Evolutionary conservation across 2,113 vertebrate genomes (phyloP).

Genomic region (Phainopepla nitens): DNA sequence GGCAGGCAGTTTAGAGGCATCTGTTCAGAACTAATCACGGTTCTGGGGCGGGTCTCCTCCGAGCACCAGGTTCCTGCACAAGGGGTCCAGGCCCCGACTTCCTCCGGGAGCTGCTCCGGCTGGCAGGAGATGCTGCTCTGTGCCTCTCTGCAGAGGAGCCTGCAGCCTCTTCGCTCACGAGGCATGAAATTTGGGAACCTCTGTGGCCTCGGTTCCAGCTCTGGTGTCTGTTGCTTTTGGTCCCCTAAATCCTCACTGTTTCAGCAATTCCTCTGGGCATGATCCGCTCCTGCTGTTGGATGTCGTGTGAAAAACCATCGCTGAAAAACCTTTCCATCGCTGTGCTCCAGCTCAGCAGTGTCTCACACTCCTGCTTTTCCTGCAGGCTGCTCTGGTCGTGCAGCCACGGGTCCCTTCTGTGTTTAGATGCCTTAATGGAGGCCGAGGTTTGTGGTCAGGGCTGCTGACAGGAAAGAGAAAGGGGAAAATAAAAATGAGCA

Average conservation of each 20-base stretch:
- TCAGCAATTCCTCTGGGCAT: background rate
- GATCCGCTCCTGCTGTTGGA: background rate
- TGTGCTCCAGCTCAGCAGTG: background rate
- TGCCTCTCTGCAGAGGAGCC: background rate
- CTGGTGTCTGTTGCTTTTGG: background rate
- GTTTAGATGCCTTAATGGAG: background rate
- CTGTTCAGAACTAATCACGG: background rate
- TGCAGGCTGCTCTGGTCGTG: background rate
- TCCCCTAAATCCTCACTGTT: accelerated
- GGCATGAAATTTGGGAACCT: background rate
- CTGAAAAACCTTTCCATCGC: background rate
- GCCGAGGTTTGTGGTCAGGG: background rate
- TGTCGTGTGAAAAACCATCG: background rate
- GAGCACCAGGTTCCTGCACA: background rate
- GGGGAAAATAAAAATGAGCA: background rate
- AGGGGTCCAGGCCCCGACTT: background rate
- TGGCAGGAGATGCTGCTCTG: background rate
- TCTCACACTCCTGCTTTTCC: background rate
- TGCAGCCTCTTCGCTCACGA: background rate
- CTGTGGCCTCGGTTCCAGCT: background rate
- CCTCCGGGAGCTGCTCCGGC: background rate
- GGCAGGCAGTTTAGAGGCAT: background rate
- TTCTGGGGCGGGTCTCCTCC: accelerated
- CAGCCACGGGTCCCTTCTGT: background rate
- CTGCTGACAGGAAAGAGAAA: constrained; percentile 25